A percentile compares a stretch with the other conserved stretches of the same genome.
phyloP scores from a whole-genome alignment of 1,140 invertebrate species.

The Whitmania pigra region DNA sequence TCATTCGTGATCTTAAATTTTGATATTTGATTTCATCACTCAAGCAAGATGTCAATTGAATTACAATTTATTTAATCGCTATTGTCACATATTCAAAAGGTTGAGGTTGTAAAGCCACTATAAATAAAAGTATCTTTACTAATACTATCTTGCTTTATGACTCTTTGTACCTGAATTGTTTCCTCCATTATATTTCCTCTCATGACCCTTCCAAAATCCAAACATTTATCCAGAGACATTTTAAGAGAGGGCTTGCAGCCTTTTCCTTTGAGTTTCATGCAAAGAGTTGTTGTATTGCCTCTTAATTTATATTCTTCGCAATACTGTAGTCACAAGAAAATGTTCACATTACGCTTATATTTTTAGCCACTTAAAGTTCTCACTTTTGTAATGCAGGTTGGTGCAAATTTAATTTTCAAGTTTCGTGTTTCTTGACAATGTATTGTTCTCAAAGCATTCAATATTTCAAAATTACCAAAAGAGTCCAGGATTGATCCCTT shows the following conservation, averaged over 20 bases:
- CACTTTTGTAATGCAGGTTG: not conserved
- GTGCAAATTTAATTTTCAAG: too few relatives aligned
- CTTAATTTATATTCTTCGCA: not conserved
- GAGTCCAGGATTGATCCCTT: not conserved
- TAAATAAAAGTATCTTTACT: not conserved
- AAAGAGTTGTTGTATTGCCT: not conserved
- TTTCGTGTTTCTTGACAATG: too few relatives aligned
- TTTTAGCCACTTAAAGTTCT: not conserved
- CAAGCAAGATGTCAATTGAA: not conserved
- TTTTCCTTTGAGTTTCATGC: not conserved
- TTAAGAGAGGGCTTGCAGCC: not conserved
- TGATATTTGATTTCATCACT: not conserved
- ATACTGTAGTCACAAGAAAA: not conserved
- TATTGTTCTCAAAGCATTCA: too few relatives aligned
- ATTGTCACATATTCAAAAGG: not conserved
- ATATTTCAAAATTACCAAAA: not conserved
- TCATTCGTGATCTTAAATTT: not conserved
- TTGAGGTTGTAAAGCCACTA: not conserved
- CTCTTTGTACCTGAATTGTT: not conserved
- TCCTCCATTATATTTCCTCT: not conserved
- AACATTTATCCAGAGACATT: not conserved
- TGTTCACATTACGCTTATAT: not conserved
- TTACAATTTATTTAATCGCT: not conserved
- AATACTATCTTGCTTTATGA: not conserved
- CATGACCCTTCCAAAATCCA: constrained; percentile 10